These are phyloP conservation scores for Drosophila nebulosa DNA, from an alignment of 1,140 invertebrate genomes.

Conservation along the genomic window DNA sequence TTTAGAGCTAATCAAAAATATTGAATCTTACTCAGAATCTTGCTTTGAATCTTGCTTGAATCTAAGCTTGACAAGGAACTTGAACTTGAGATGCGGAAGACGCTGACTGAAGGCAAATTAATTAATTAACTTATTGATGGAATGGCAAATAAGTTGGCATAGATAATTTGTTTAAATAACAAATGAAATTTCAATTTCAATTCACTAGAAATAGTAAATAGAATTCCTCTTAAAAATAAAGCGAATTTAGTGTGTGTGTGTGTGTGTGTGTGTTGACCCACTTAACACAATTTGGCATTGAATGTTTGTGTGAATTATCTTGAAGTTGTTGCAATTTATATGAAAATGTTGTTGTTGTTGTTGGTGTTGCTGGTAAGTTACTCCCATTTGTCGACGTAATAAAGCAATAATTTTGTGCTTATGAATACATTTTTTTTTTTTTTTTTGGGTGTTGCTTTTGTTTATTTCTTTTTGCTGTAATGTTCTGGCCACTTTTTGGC, in stretches of 20 bases:
- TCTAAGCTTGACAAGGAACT: too few species aligned
- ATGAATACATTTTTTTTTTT: constrained; percentile 22
- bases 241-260: constrained; percentile 17
- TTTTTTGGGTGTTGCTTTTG: background rate
- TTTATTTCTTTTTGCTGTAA: constrained; percentile 3
- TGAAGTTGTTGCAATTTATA: constrained; percentile 41
- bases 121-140: constrained; percentile 45
- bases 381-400: constrained; percentile 33
- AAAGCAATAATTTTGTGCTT: constrained; percentile 37
- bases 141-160: background rate
- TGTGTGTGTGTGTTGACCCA: constrained; percentile 38
- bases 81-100: constrained; percentile 45
- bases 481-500: constrained; percentile 52
- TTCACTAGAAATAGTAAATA: constrained; percentile 20
- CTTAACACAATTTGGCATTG: constrained; percentile 49
- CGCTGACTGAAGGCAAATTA: too few species aligned
- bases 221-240: background rate
- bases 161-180: constrained; percentile 22
- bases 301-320: constrained; percentile 43
- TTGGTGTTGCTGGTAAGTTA: constrained; percentile 6
- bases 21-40: too few species aligned
- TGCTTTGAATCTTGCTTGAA: constrained; percentile 16
- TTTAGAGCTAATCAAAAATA: too few species aligned
- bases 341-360: constrained; percentile 27
- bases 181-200: constrained; percentile 24